Evolutionary conservation across 2,113 vertebrate species (phyloP), one percentile per base, ranked within the genome.

Genomic region (Beaufortia kweichowensis): DNA sequence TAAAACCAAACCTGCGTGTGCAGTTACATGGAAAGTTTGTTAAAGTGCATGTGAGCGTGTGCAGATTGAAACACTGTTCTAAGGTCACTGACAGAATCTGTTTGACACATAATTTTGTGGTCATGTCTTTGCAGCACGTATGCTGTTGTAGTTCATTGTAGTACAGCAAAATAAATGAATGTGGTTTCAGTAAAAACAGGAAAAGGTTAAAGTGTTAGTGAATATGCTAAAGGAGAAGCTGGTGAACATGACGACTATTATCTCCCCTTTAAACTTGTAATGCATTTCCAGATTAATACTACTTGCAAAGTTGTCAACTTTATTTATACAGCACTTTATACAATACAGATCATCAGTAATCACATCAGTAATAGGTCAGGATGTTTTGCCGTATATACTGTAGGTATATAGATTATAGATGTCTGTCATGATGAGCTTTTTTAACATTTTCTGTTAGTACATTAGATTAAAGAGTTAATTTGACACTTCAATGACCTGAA

Each of bases 1-100:
- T 46, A 61, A 70, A 73, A 74, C 46, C 24, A n/a, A 28, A 59
- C 9, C 3, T 2, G n/a, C 56, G n/a, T 21, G 6, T 6, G 5
- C 12, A 12, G 56, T 21, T 15, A n/a, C 1, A 28, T 28, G 24
- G 71, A 74, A 74, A 61, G 57, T 74, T 62, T 48, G 71, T 31
- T 17, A 46, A 74, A 74, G 71, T 60, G 71, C 71, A 61, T 1
- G 17, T 33, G 60, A 73, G 56, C 26, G 4, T 21, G 35, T 46
- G 71, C 69, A 41, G 33, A 57, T 41, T 57, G 15, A 33, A 4
- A 12, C 53, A 19, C 4, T 57, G 15, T 7, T 29, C 65, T 50
- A 31, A 53, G 43, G 50, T 8, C 48, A 24, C 6, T 55, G n/a
- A 23, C 17, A 17, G 3, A 35, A n/a, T 53, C 1, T 9, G 19